phyloP scores from a whole-genome alignment of 2,113 vertebrate genomes.

The Lophochroa leadbeateri region DNA sequence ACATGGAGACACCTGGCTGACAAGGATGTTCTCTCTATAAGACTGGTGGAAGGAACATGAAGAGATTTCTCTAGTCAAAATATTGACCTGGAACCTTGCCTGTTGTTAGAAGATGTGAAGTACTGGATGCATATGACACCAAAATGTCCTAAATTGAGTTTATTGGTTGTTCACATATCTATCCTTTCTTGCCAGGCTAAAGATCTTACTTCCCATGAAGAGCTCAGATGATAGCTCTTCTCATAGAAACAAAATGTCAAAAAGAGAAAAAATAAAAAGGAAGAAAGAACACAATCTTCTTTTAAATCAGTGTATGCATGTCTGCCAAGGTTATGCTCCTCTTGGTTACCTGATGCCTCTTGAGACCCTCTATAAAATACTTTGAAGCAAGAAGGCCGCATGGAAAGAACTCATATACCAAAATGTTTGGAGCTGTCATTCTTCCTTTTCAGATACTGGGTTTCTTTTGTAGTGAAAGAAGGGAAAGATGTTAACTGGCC shows the following conservation, averaged over 20 bases:
- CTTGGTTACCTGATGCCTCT: not conserved
- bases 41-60: not conserved
- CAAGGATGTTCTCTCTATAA: not conserved
- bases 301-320: not conserved
- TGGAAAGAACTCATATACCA: not conserved
- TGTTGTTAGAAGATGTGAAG: not conserved
- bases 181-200: not conserved
- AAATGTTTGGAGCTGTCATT: not conserved
- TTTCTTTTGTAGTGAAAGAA: not conserved
- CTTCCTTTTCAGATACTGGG: not conserved
- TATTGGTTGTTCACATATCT: not conserved
- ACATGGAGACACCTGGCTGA: not conserved
- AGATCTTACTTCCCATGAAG: not conserved
- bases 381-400: not conserved
- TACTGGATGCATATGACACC: not conserved
- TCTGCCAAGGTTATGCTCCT: not conserved
- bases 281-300: not conserved
- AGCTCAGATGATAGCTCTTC: not conserved
- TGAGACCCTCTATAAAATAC: not conserved
- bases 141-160: not conserved
- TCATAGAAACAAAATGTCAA: not conserved
- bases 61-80: not conserved
- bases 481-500: not conserved
- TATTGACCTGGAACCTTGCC: not conserved
- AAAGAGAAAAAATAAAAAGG: not conserved